phyloP scores from a whole-genome alignment of 2,888 invertebrate genomes.

The Trilocha varians region DNA sequence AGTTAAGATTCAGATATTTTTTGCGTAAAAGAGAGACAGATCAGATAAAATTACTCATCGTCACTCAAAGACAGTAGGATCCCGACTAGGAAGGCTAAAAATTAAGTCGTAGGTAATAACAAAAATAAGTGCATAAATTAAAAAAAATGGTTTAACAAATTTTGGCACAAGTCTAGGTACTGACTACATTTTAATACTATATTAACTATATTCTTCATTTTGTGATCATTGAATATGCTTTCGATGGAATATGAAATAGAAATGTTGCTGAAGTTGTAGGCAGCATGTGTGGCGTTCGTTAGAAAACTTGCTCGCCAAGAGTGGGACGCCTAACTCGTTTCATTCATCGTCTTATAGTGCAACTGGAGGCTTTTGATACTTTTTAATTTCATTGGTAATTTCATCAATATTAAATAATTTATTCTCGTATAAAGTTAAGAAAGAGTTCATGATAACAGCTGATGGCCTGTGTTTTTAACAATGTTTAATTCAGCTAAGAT shows the following conservation, averaged over 20 bases:
- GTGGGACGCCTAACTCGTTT: constrained; percentile 46
- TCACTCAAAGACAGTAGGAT: not conserved
- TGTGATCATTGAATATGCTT: not conserved
- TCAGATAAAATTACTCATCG: too few species aligned
- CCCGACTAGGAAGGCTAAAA: not conserved
- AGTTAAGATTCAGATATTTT: too few species aligned
- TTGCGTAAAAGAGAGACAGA: too few species aligned
- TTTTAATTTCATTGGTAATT: not conserved
- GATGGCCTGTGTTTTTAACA: too few species aligned
- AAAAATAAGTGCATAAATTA: not conserved
- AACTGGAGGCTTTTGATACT: constrained; percentile 2
- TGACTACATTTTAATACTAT: not conserved
- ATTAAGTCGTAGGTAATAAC: not conserved
- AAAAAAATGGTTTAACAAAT: too few species aligned
- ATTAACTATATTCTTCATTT: not conserved
- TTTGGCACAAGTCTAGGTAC: too few species aligned
- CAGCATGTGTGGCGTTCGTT: constrained; percentile 46
- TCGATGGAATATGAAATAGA: constrained; percentile 1
- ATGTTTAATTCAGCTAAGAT: too few species aligned
- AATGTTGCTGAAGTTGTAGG: constrained; percentile 27
- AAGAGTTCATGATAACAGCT: too few species aligned
- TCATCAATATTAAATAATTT: not conserved
- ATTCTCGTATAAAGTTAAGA: not conserved
- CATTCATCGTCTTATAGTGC: constrained; percentile 38
- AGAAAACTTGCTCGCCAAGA: constrained; percentile 48